Base-by-base conservation (phyloP, 2,888 invertebrate genomes). In the Patella pellucida region DNA sequence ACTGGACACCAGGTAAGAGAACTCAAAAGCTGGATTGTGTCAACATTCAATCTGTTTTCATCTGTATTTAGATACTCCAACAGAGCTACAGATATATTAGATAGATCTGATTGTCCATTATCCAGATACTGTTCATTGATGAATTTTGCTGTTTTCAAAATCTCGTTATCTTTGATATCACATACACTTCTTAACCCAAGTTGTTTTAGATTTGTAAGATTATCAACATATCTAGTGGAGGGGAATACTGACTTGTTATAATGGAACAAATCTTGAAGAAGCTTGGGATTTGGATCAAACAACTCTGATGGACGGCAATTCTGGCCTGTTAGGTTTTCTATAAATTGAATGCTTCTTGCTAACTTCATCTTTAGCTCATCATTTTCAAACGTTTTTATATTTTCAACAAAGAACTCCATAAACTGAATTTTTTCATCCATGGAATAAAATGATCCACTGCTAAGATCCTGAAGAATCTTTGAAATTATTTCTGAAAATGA, bases 241-340 rank as follows among this genome's bases (percentile, higher is more conserved):
- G 87, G 86, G 71, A 79, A 76, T 23, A 80, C 81, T 71, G 86
- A 84, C 41, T 41, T 41, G 1, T 41, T 7, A 41, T 41, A 41
- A 41, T 72, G 27, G 75, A 86, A 83, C 68, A 85, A 56, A 11
- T 77, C 73, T 71, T 81, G 78, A 11, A 86, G 76, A 7, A 82
- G 70, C 12, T 71, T 69, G n/a, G 81, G 71, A 12, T 73, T 79
- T 3, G 85, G 85, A 69, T 86, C 86, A 81, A 77, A 85, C 41
- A 84, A 73, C 2, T 80, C 79, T 31, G 52, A 69, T n/a, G 81
- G 78, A 31, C 23, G 71, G 16, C 71, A 75, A 62, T 23, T 11
- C 4, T 51, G 15, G 2, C 76, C 77, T 19, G 78, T 76, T 1
- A 41, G 16, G 68, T 54, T 41, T 12, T 73, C 23, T 69, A 77